These are phyloP conservation scores for Agonum fuliginosum DNA, from an alignment of 2,888 invertebrate species.

Conservation along the genomic window DNA sequence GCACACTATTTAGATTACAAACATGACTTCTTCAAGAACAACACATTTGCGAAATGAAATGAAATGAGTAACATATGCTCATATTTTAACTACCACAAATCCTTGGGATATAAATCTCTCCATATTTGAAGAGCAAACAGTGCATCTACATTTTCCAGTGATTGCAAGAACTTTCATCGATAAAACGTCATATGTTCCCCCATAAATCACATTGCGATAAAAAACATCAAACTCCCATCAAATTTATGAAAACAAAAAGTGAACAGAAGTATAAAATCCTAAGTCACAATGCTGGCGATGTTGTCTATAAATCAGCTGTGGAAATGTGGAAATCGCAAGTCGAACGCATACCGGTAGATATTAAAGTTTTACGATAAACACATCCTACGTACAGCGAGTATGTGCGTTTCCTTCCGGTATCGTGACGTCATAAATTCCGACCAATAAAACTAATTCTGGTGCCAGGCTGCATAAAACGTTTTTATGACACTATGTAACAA, in stretches of 20 bases:
- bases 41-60: too few relatives aligned
- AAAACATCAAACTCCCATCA: constrained; percentile 44
- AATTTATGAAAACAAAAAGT: constrained; percentile 53
- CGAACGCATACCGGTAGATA: constrained; percentile 48
- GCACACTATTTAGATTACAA: too few relatives aligned
- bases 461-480: constrained; percentile 6
- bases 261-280: constrained; percentile 31
- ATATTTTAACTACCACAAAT: too few relatives aligned
- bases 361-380: constrained; percentile 59
- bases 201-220: constrained; percentile 32
- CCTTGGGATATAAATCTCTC: constrained; percentile 9
- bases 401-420: constrained; percentile 39
- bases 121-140: constrained; percentile 1
- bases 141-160: constrained; percentile 21
- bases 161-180: constrained; percentile 10
- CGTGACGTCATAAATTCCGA: constrained; percentile 32
- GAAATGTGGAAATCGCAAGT: constrained; percentile 38
- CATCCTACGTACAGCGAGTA: constrained; percentile 37
- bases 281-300: constrained; percentile 50
- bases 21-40: too few relatives aligned
- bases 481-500: constrained; percentile 1
- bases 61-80: too few relatives aligned
- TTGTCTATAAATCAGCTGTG: constrained; percentile 41
- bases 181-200: constrained; percentile 3
- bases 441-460: constrained; percentile 35